A percentile compares a stretch with the other conserved stretches of the same genome.
Evolutionary conservation across 2,888 invertebrate species (phyloP).

Genomic region (Myopa tessellatipennis): DNA sequence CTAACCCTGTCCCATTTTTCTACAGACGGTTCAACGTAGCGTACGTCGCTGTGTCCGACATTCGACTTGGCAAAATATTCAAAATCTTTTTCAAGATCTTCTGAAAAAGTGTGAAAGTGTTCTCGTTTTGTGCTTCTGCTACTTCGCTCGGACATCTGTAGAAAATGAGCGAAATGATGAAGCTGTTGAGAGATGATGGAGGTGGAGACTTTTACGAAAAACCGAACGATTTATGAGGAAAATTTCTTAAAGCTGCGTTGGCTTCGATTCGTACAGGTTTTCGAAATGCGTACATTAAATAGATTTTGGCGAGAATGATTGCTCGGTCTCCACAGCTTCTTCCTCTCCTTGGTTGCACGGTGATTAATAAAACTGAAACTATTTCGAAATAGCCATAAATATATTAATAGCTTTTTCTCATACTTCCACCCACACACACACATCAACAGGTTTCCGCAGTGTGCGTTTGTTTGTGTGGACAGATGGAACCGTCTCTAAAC

Average conservation of each 20-base stretch:
- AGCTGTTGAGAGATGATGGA: not conserved
- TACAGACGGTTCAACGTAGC: slow-evolving; percentile 36
- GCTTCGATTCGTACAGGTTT: too few species aligned
- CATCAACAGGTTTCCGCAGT: too few species aligned
- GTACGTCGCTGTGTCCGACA: slow-evolving; percentile 61
- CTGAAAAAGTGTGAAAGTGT: slow-evolving; percentile 24
- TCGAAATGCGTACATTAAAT: too few species aligned
- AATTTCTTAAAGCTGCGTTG: not conserved
- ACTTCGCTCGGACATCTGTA: not conserved
- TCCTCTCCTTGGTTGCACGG: too few species aligned
- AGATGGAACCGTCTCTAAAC: too few species aligned
- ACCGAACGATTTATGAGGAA: not conserved
- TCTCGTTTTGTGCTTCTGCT: not conserved
- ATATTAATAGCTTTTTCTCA: too few species aligned
- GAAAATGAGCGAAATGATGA: slow-evolving; percentile 33
- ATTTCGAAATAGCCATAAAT: too few species aligned
- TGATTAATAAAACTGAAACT: too few species aligned
- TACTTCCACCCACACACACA: too few species aligned
- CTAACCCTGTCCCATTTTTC: slow-evolving; percentile 69
- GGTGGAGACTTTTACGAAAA: not conserved
- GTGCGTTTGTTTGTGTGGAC: too few species aligned
- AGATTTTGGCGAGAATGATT: too few species aligned
- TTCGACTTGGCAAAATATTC: slow-evolving; percentile 55
- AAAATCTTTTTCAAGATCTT: slow-evolving; percentile 43
- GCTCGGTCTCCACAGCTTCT: too few species aligned